These are phyloP conservation scores for Empidonax traillii DNA, from an alignment of 2,113 vertebrate species.

Conservation along the genomic window DNA sequence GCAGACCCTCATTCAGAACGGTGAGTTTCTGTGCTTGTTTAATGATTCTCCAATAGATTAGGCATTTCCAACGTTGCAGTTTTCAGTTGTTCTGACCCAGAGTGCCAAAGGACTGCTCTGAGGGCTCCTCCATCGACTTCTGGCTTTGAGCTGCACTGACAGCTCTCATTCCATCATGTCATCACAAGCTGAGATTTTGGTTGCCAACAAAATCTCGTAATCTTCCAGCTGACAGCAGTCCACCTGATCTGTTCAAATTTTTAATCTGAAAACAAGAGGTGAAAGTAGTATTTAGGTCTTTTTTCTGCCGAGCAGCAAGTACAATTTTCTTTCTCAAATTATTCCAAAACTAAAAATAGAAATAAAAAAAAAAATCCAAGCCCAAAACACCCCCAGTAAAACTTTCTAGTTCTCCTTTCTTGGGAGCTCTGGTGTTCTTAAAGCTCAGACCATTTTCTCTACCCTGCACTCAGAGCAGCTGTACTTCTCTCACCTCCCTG, in stretches of 20 bases:
- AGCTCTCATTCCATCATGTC: rapidly evolving
- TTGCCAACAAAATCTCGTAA: neutral
- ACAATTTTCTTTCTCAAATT: neutral
- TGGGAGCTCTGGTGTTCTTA: neutral
- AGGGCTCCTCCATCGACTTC: neutral
- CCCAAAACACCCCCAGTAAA: neutral
- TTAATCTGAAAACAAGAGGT: neutral
- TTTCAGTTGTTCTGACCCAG: neutral
- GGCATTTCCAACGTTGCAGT: neutral
- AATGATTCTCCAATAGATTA: neutral
- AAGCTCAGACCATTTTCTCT: neutral
- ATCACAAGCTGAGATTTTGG: neutral
- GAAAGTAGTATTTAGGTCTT: neutral
- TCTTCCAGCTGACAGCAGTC: neutral
- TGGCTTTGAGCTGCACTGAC: neutral
- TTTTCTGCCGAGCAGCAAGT: neutral
- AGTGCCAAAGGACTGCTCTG: neutral
- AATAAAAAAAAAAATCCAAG: neutral
- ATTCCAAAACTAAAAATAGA: neutral
- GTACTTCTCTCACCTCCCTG: neutral
- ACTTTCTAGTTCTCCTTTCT: neutral
- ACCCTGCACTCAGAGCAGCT: neutral
- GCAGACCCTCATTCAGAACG: slow-evolving; percentile 95
- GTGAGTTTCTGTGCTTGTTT: slow-evolving; percentile 69
- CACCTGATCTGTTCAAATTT: neutral